Conservation (phyloP, 1,140 invertebrate genomes). For the Drosophila cardini region DNA sequence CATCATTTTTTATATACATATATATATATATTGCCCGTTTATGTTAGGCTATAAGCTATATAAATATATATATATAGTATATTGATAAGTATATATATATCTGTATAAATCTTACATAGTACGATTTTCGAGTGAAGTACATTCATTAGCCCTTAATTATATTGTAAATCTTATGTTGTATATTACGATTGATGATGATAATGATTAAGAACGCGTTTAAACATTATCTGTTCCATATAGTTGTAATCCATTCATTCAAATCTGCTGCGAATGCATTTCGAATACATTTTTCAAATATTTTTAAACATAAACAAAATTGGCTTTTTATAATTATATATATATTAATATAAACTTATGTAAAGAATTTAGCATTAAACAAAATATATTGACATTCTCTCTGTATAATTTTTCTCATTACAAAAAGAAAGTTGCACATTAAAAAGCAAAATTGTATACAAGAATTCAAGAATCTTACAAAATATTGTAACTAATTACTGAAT, state of each 20-base stretch:
- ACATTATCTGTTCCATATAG: slow-evolving; percentile 61
- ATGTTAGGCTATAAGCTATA: slow-evolving; percentile 77
- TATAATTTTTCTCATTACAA: slow-evolving; percentile 44
- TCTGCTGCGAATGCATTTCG: slow-evolving; percentile 65
- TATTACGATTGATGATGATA: slow-evolving; percentile 53
- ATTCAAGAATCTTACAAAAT: slow-evolving; percentile 54
- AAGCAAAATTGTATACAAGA: slow-evolving; percentile 49
- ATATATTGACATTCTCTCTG: slow-evolving; percentile 46
- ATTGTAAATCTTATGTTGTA: slow-evolving; percentile 56
- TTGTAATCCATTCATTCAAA: slow-evolving; percentile 43
- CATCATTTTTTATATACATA: slow-evolving; percentile 73
- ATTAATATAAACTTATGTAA: slow-evolving; percentile 3
- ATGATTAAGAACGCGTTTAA: slow-evolving; percentile 35
- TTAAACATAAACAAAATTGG: slow-evolving; percentile 36
- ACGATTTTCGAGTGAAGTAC: slow-evolving; percentile 75
- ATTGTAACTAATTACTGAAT: slow-evolving; percentile 71
- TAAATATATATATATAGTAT: slow-evolving; percentile 61
- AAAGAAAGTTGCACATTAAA: slow-evolving; percentile 48
- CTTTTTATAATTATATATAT: slow-evolving; percentile 38
- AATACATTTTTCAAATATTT: slow-evolving; percentile 69
- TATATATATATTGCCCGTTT: slow-evolving; percentile 69
- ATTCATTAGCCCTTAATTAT: slow-evolving; percentile 76
- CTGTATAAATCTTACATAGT: slow-evolving; percentile 74
- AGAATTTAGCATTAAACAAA: slow-evolving; percentile 17
- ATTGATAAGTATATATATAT: slow-evolving; percentile 61